phyloP scores from a whole-genome alignment of 2,888 invertebrate species.

The Eupithecia dodoneata region DNA sequence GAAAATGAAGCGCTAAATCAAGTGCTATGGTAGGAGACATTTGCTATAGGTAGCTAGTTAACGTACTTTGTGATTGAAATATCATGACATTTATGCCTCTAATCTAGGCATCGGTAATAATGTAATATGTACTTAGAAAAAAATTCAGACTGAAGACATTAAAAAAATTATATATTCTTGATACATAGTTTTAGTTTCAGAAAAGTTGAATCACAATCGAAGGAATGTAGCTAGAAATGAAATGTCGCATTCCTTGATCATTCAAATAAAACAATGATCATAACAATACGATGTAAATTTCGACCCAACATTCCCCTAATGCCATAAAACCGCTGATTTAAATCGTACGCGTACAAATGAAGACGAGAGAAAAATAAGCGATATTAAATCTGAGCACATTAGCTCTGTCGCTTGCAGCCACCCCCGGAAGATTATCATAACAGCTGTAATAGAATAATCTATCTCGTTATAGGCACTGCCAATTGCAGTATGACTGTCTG shows the following conservation, averaged over 20 bases:
- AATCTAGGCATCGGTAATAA: not conserved
- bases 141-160: not conserved
- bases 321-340: conserved; percentile 46
- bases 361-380: conserved; percentile 59
- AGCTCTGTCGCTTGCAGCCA: conserved; percentile 58
- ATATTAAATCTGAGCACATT: conserved; percentile 69
- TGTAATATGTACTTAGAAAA: not conserved
- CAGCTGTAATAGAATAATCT: conserved; percentile 78
- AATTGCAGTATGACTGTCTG: conserved; percentile 4
- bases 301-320: conserved; percentile 41
- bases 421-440: conserved; percentile 76
- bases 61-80: not conserved
- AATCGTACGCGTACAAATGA: conserved; percentile 50
- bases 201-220: not conserved
- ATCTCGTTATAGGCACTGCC: conserved; percentile 33
- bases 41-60: not conserved
- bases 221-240: conserved; percentile 1
- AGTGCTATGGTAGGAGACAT: conserved; percentile 46
- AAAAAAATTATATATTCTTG: not conserved
- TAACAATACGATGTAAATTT: conserved; percentile 39
- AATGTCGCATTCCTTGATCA: conserved; percentile 11
- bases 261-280: conserved; percentile 30
- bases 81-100: not conserved
- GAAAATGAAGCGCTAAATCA: conserved; percentile 60
- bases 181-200: not conserved